Conservation (phyloP, 2,113 vertebrate genomes). For the Daphoenositta chrysoptera region DNA sequence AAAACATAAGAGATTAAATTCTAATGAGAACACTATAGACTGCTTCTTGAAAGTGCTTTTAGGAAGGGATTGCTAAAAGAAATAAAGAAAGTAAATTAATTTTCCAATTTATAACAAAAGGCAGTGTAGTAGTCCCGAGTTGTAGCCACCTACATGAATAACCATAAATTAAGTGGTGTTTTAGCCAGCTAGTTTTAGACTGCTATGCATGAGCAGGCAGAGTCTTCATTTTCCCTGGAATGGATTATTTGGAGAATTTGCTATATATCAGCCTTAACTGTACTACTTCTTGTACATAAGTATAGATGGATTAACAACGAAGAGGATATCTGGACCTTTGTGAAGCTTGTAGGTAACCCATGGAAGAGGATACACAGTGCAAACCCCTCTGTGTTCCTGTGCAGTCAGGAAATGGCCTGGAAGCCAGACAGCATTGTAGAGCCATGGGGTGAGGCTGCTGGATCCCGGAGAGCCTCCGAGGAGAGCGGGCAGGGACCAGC, state of each 20-base stretch:
- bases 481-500: not conserved
- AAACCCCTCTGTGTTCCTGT: not conserved
- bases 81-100: not conserved
- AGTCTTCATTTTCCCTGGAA: not conserved
- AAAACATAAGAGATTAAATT: conserved; percentile 11
- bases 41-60: not conserved
- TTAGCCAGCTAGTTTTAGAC: not conserved
- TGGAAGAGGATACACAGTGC: not conserved
- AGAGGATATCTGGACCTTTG: not conserved
- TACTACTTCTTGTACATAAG: rapidly evolving
- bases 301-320: not conserved
- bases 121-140: not conserved
- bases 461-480: not conserved
- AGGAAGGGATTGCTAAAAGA: not conserved
- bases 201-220: not conserved
- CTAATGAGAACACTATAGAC: not conserved
- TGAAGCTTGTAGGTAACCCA: not conserved
- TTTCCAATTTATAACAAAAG: not conserved
- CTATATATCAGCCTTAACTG: not conserved
- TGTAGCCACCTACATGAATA: not conserved
- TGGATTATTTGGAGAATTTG: not conserved
- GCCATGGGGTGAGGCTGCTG: not conserved
- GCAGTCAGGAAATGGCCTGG: not conserved
- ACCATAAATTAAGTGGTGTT: not conserved
- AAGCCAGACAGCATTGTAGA: not conserved